phyloP scores from a whole-genome alignment of 23 tunicate genomes.

The Ciona savignyi region DNA sequence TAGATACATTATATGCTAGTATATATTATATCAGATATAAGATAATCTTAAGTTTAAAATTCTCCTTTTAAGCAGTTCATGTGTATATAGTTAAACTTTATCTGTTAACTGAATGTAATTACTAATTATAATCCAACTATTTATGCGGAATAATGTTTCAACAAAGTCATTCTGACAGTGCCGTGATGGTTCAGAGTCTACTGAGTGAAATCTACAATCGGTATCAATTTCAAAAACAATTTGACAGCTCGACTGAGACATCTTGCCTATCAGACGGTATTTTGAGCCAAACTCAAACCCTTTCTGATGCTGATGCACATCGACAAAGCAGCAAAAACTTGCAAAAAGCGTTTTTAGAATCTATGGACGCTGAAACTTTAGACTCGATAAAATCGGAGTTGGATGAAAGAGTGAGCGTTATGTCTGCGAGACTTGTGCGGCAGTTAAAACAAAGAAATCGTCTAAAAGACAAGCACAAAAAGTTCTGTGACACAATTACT shows the following conservation, averaged over 20 bases:
- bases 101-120: no score
- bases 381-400: conserved; percentile 30
- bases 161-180: background rate
- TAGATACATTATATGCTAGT: no score
- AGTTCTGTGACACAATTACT: conserved; percentile 77
- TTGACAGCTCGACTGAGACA: conserved; percentile 89
- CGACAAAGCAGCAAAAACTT: conserved; percentile 42
- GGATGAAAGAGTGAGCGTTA: conserved; percentile 64
- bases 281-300: conserved; percentile 28
- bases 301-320: conserved; percentile 16
- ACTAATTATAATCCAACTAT: no score
- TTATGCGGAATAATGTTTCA: background rate
- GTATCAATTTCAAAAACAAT: conserved; percentile 44
- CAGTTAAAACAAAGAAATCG: conserved; percentile 77
- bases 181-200: conserved; percentile 54
- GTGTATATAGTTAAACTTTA: no score
- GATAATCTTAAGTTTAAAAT: no score
- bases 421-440: conserved; percentile 80
- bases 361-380: conserved; percentile 1
- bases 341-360: conserved; percentile 36
- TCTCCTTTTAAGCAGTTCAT: no score
- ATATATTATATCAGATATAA: no score
- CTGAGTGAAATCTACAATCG: conserved; percentile 88
- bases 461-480: conserved; percentile 65
- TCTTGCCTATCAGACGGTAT: conserved; percentile 75